A percentile compares a stretch with the other conserved stretches of the same genome.
These are phyloP conservation scores for Brachionus asplanchnoidis DNA, from an alignment of 1,140 invertebrate species.

Conservation along the genomic window DNA sequence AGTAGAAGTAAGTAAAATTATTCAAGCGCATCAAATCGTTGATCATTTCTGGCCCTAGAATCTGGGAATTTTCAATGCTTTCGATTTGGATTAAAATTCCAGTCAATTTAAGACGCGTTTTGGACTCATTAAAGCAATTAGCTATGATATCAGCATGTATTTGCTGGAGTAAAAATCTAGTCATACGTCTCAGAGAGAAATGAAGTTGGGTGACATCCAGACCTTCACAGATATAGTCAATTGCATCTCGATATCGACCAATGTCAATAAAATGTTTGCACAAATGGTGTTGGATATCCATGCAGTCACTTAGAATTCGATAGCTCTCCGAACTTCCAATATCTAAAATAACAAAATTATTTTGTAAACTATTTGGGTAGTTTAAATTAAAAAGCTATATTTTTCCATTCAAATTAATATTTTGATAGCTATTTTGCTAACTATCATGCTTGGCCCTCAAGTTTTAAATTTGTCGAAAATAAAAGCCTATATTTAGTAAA, in stretches of 20 bases:
- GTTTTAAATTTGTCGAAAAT: too few relatives aligned
- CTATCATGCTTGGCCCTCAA: too few relatives aligned
- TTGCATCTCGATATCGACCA: constrained; percentile 19
- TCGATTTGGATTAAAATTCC: background rate
- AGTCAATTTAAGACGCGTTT: background rate
- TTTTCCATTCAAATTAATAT: background rate
- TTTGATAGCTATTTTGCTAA: too few relatives aligned
- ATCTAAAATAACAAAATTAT: background rate
- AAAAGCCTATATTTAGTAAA: too few relatives aligned
- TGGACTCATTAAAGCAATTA: background rate
- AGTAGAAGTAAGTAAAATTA: background rate
- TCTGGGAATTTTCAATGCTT: background rate
- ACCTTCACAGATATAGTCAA: constrained; percentile 10
- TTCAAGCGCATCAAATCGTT: background rate
- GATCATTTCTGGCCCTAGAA: background rate
- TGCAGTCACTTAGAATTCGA: constrained; percentile 6
- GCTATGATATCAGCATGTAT: constrained; percentile 22
- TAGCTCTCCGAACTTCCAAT: constrained; percentile 23
- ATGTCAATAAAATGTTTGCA: constrained; percentile 39
- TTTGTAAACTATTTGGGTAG: background rate
- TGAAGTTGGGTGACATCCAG: constrained; percentile 9
- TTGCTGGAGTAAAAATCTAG: constrained; percentile 22
- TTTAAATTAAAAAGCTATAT: background rate
- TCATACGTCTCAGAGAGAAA: background rate
- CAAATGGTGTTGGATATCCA: background rate